Conservation (phyloP, 1,140 invertebrate genomes). For the Periplaneta americana region DNA sequence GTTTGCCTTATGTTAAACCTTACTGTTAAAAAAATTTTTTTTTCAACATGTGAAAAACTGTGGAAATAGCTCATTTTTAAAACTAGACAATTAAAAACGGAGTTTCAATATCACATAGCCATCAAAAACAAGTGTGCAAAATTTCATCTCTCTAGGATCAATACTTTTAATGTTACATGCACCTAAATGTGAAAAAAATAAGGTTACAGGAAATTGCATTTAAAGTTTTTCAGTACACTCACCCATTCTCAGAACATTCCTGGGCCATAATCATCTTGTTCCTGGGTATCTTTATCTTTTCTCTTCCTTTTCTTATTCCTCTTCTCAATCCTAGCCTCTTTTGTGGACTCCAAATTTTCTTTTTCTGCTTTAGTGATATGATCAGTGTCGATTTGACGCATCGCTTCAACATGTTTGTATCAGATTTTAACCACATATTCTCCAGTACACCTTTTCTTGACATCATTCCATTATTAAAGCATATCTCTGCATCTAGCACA, state of each 20-base stretch:
- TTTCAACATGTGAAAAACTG: no score
- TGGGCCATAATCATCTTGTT: not conserved
- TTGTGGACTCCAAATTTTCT: not conserved
- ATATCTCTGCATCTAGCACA: not conserved
- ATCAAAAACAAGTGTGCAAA: no score
- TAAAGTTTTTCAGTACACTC: no score
- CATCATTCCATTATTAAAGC: not conserved
- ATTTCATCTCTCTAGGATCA: no score
- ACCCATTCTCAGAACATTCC: not conserved
- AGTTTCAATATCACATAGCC: no score
- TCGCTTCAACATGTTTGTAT: not conserved
- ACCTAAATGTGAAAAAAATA: no score
- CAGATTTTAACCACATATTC: not conserved
- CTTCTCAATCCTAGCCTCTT: not conserved
- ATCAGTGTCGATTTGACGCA: not conserved
- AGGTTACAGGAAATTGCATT: no score
- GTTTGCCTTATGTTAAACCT: no score
- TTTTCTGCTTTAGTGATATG: not conserved
- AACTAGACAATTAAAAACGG: no score
- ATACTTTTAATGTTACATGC: no score
- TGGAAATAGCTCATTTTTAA: no score
- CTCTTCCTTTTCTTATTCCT: not conserved
- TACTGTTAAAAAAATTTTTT: no score
- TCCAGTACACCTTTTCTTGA: not conserved
- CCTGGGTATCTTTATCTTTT: not conserved